Conservation (phyloP, 1,140 invertebrate genomes). For the Trichomalopsis sarcophagae region DNA sequence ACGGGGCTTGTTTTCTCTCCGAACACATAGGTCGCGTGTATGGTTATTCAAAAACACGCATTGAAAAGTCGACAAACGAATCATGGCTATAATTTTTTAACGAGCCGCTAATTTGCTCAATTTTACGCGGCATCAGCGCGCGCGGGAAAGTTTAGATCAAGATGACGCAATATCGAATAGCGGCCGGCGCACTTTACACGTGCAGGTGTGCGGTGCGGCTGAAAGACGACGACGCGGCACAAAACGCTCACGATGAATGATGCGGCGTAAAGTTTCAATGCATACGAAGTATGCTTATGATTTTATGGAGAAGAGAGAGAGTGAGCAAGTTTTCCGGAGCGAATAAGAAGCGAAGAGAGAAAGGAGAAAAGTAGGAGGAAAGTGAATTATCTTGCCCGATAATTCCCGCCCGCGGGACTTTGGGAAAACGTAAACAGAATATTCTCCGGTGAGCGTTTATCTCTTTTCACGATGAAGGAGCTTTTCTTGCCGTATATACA, state of each 20-base stretch:
- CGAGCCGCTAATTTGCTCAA: neutral
- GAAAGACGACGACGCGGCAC: slow-evolving; percentile 5
- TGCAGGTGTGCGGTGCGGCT: no score
- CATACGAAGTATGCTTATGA: slow-evolving; percentile 32
- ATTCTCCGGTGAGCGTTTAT: slow-evolving; percentile 7
- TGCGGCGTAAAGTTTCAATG: slow-evolving; percentile 26
- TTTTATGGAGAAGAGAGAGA: slow-evolving; percentile 11
- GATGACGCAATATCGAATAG: neutral
- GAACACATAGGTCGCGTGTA: no score
- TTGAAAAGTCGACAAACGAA: neutral
- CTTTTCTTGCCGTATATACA: no score
- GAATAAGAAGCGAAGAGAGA: slow-evolving; percentile 27
- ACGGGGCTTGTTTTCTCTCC: no score
- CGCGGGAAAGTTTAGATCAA: neutral
- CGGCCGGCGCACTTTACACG: neutral
- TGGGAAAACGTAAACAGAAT: slow-evolving; percentile 35
- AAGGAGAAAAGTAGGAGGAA: slow-evolving; percentile 18
- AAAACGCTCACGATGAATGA: slow-evolving; percentile 53
- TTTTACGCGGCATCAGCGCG: neutral
- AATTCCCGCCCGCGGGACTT: slow-evolving; percentile 22
- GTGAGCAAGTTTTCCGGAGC: neutral
- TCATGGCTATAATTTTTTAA: neutral
- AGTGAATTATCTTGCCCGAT: slow-evolving; percentile 36
- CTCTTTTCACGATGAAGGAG: neutral
- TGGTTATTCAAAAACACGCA: no score